These are phyloP conservation scores for Orthosia gracilis DNA, from an alignment of 2,888 invertebrate genomes.

Conservation along the genomic window DNA sequence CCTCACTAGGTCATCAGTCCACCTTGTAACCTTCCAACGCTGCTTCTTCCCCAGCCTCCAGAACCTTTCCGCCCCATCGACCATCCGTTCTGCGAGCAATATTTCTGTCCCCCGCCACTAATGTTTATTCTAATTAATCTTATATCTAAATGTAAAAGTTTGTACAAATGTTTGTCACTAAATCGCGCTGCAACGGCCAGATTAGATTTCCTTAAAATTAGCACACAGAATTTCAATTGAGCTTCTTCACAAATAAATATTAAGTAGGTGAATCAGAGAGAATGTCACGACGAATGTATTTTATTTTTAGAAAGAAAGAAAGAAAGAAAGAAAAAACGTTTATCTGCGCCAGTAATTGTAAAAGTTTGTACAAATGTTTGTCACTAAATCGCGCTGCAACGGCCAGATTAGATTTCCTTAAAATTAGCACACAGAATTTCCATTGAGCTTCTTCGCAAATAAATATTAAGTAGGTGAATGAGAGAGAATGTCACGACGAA, in stretches of 20 bases:
- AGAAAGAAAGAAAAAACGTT: no score
- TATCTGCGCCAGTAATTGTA: no score
- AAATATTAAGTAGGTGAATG: background rate
- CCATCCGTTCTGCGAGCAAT: no score
- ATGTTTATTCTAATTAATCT: no score
- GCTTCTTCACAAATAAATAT: background rate
- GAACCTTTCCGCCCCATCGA: no score
- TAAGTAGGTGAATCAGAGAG: background rate
- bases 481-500: background rate
- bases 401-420: background rate
- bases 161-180: background rate
- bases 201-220: background rate
- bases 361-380: background rate
- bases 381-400: background rate
- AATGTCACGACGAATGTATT: background rate
- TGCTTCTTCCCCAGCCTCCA: no score
- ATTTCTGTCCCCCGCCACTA: no score
- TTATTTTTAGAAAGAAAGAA: no score
- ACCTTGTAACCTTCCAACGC: no score
- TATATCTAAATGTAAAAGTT: background rate
- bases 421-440: background rate
- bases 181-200: background rate
- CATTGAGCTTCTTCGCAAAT: background rate
- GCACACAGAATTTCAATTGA: background rate
- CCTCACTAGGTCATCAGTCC: no score